Percentiles rank a stretch among this genome's conserved stretches.
Conservation (phyloP, 2,797 vertebrate genomes). For the Etheostoma perlongum region DNA sequence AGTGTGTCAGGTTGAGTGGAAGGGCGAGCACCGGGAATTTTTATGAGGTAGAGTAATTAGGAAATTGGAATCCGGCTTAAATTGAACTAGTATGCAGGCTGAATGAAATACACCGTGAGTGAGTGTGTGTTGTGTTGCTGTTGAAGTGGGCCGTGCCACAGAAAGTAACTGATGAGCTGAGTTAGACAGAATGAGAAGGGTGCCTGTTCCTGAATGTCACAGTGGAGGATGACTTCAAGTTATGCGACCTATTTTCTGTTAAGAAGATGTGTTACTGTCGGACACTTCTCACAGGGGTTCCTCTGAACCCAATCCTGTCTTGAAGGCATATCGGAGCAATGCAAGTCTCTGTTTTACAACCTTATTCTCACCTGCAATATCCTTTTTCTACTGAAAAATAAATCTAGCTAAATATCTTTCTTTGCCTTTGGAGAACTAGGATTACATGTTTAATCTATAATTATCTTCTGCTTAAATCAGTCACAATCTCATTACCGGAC, state of each 20-base stretch:
- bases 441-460: slow-evolving; percentile 78
- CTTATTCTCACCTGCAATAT: slow-evolving; percentile 59
- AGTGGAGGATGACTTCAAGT: slow-evolving; percentile 39
- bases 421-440: slow-evolving; percentile 64
- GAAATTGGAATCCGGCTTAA: slow-evolving; percentile 48
- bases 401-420: slow-evolving; percentile 62
- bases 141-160: slow-evolving; percentile 18
- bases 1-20: slow-evolving; percentile 59
- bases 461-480: slow-evolving; percentile 76
- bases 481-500: slow-evolving; percentile 68
- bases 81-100: slow-evolving; percentile 23
- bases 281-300: slow-evolving; percentile 27
- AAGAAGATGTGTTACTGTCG: slow-evolving; percentile 25
- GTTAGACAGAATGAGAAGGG: slow-evolving; percentile 40
- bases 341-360: slow-evolving; percentile 43
- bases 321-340: slow-evolving; percentile 30
- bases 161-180: slow-evolving; percentile 38
- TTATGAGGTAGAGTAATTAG: slow-evolving; percentile 64
- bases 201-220: slow-evolving; percentile 30
- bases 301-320: slow-evolving; percentile 45
- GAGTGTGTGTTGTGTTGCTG: slow-evolving; percentile 31
- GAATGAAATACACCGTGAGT: slow-evolving; percentile 38
- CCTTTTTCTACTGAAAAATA: slow-evolving; percentile 47
- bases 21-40: slow-evolving; percentile 45
- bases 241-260: slow-evolving; percentile 32